A percentile compares a stretch with the other conserved stretches of the same genome.
Evolutionary conservation across 2,888 invertebrate genomes (phyloP).

Genomic region (Villa cingulata): DNA sequence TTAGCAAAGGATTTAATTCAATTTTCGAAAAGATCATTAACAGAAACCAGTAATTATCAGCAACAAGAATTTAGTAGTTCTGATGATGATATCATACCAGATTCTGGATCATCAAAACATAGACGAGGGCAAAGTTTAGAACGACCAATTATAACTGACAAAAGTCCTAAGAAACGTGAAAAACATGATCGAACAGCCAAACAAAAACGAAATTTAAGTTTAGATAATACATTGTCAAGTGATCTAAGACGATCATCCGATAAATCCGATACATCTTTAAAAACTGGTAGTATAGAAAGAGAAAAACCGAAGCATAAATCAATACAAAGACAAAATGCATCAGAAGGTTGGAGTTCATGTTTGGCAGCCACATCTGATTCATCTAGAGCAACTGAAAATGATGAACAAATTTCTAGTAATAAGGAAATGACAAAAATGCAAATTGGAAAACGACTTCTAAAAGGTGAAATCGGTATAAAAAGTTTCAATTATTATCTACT

Average conservation of each 20-base stretch:
- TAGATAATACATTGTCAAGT: conserved; percentile 22
- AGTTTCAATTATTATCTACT: conserved; percentile 36
- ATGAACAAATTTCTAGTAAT: conserved; percentile 16
- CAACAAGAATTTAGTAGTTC: conserved; percentile 27
- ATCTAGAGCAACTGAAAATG: conserved; percentile 13
- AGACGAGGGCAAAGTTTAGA: conserved; percentile 30
- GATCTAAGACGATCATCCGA: conserved; percentile 13
- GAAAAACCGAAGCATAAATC: conserved; percentile 14
- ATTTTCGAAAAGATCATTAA: neutral
- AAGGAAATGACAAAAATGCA: conserved; percentile 26
- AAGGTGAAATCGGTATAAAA: conserved; percentile 36
- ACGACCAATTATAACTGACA: conserved; percentile 20
- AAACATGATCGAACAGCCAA: conserved; percentile 27
- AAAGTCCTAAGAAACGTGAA: conserved; percentile 16
- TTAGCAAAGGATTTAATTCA: conserved; percentile 2
- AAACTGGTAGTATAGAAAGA: conserved; percentile 12
- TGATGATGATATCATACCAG: conserved; percentile 20
- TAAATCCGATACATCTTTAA: conserved; percentile 12
- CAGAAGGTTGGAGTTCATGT: conserved; percentile 15
- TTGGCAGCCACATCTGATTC: conserved; percentile 13
- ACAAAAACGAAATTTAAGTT: conserved; percentile 29
- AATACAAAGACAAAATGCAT: conserved; percentile 13
- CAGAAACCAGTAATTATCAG: conserved; percentile 13
- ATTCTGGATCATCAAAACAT: conserved; percentile 12
- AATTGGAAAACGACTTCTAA: conserved; percentile 32